Evolutionary conservation across 1,140 invertebrate species (phyloP), one percentile per base, ranked within the genome.

Genomic region (Drosophila willistoni): DNA sequence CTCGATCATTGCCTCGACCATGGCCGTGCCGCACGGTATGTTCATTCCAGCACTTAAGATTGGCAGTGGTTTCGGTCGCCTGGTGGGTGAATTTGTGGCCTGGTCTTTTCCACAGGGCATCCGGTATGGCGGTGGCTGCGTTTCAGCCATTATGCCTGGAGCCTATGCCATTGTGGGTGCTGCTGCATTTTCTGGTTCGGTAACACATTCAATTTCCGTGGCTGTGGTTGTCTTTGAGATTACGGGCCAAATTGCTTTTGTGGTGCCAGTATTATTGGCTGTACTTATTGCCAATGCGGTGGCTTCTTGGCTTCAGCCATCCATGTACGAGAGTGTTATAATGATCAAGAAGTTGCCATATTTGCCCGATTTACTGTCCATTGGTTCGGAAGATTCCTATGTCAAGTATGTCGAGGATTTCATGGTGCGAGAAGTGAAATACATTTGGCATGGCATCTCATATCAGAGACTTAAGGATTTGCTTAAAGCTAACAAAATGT

Each of bases 161-260:
- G 97, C 97, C 7, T 98, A 98, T 91, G 97, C 97, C 0, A 96
- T 96, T 41, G 96, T 97, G 44, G 98, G 98, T 3, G 98, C 98
- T 3, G 98, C 98, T 6, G 98, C 98, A 4, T 97, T 99, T 90
- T 97, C 98, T 5, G 98, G 98, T n/a, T 97, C 98, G 44, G 98
- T 99, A 1, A 99, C 99, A 0, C 97, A 99, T 91, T 99, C 98
- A 0, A 98, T 99, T 44, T 99, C 98, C 2, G 98, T 98, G n/a
- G 98, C 98, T 72, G 98, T 99, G 54, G 99, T 99, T 77, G 97
- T 99, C 44, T 99, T 99, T 92, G 99, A 99, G 93, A 97, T 99
- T 95, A 99, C 98, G 1, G 98, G 98, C 59, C 98, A 99, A 93
- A 98, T 99, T 77, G 98, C 97, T 12, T 98, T 99, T 87, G 96